Base-by-base conservation (phyloP, 1,140 invertebrate species). In the Chlorops oryzae region DNA sequence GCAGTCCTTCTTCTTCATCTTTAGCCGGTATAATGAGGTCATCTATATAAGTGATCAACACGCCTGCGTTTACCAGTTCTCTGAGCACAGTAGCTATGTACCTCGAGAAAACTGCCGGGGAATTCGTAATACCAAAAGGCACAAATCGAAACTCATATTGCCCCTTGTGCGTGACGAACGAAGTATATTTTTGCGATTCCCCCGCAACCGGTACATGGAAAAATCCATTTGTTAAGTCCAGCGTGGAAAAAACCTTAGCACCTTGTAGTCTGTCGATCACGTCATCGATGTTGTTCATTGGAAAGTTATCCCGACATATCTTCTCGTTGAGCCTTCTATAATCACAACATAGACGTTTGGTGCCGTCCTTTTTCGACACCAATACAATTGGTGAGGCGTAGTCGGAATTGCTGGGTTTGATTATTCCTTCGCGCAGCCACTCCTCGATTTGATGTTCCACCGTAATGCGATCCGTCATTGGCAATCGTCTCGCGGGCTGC, bases 211-310 rank as follows among this genome's bases (percentile, higher is more conserved):
- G 24, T 3, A 49, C 47, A 49, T 49, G 35, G 23, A 49, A 49
- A 25, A 49, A 49, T 20, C 34, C 47, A 25, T 46, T 51, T 10
- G 2, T n/a, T 7, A 43, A 23, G 17, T 60, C 58, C 3, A 60
- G 40, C n/a, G 53, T 56, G 3, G 43, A 48, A 49, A 54, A 60
- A 32, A 50, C 41, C 1, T 43, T 51, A 18, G 52, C 50, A 2
- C 41, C 42, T 48, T 39, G 25, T 50, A 53, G 17, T 58, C 51
- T 13, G 44, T 60, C 23, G 51, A 41, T 9, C 51, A 54, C n/a
- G n/a, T n/a, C n/a, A n/a, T n/a, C n/a, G n/a, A n/a, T n/a, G n/a
- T n/a, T n/a, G n/a, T n/a, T n/a, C 38, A 58, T 34, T 6, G 58
- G 58, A 44, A 54, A 59, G 18, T 45, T 45, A n/a, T 50, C 24